Conservation (phyloP, 23 tunicate genomes). For the Aplidium turbinatum region DNA sequence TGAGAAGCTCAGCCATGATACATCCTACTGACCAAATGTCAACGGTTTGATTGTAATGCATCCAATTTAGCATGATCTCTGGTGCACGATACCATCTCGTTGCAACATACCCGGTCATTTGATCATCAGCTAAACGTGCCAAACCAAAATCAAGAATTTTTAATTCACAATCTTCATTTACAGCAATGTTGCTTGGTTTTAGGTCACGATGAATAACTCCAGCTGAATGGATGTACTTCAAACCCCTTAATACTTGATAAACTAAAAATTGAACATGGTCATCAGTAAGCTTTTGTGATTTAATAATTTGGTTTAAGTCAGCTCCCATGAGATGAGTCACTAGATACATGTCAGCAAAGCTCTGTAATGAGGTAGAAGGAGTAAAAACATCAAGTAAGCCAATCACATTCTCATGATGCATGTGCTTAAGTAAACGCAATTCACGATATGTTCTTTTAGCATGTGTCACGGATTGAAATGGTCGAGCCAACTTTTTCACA, state of each 20-base stretch:
- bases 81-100: slow-evolving; percentile 99
- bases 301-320: slow-evolving; percentile 94
- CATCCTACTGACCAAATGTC: slow-evolving; percentile 99
- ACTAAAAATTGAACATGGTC: slow-evolving; percentile 96
- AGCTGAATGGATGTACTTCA: slow-evolving; percentile 98
- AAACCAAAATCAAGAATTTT: slow-evolving; percentile 97
- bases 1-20: slow-evolving; percentile 98
- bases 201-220: slow-evolving; percentile 97
- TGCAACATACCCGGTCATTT: slow-evolving; percentile 99
- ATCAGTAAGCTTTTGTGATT: slow-evolving; percentile 93
- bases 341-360: slow-evolving; percentile 87
- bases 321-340: slow-evolving; percentile 99
- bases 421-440: slow-evolving; percentile 86
- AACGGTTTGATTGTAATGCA: slow-evolving; percentile 99
- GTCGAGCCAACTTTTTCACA: slow-evolving; percentile 92
- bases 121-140: slow-evolving; percentile 97
- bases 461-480: slow-evolving; percentile 95
- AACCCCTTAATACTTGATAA: slow-evolving; percentile 89
- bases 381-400: slow-evolving; percentile 96
- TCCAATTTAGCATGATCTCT: slow-evolving; percentile 99
- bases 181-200: slow-evolving; percentile 99
- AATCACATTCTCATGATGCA: slow-evolving; percentile 98
- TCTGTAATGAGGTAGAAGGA: slow-evolving; percentile 45
- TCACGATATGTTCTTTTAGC: slow-evolving; percentile 98
- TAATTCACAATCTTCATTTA: slow-evolving; percentile 99